Conservation (phyloP, 1,140 invertebrate genomes). For the Drosophila mayri region DNA sequence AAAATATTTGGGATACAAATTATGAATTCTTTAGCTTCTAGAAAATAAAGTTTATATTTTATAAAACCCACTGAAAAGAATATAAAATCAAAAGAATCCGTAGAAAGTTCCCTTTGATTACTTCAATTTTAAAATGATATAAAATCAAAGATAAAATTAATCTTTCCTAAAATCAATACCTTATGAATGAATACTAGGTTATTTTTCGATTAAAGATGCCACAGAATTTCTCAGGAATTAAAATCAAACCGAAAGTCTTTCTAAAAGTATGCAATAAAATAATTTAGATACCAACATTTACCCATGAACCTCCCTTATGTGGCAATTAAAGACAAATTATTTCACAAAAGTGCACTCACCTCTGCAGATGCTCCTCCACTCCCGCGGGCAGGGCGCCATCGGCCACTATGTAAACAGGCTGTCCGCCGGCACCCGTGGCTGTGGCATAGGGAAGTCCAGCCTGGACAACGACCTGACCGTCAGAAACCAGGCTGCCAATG, state of each 20-base stretch:
- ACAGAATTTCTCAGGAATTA: neutral
- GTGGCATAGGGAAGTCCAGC: slow-evolving; percentile 81
- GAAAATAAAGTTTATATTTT: neutral
- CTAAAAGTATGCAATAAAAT: neutral
- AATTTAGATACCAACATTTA: too few species aligned
- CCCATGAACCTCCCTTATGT: neutral
- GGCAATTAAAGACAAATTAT: neutral
- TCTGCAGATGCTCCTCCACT: slow-evolving; percentile 81
- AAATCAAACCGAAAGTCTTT: neutral
- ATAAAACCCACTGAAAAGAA: too few species aligned
- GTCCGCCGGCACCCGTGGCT: slow-evolving; percentile 65
- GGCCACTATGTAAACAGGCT: slow-evolving; percentile 82
- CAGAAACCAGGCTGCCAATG: slow-evolving; percentile 85
- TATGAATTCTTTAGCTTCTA: neutral
- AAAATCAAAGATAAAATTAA: too few species aligned
- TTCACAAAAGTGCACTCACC: slow-evolving; percentile 61
- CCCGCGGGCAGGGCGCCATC: slow-evolving; percentile 66
- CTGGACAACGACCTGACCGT: slow-evolving; percentile 81
- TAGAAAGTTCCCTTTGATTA: neutral
- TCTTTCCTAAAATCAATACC: too few species aligned
- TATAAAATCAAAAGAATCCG: too few species aligned
- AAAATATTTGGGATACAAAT: neutral
- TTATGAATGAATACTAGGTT: too few species aligned
- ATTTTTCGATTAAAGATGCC: neutral
- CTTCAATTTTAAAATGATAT: too few species aligned